Conservation (phyloP, 2,888 invertebrate species). For the Charanyca ferruginea region DNA sequence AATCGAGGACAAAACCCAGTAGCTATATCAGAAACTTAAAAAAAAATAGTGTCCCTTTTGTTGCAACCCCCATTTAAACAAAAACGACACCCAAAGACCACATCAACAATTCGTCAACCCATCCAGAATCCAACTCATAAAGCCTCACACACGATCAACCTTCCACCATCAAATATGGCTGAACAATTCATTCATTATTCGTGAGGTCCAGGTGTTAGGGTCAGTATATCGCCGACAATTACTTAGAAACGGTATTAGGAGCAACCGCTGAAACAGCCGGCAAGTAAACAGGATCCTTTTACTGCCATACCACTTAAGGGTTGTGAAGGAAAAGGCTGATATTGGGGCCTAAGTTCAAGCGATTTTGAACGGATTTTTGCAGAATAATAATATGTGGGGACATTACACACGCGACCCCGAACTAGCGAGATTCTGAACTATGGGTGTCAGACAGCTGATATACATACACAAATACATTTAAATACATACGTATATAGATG, state of each 20-base stretch:
- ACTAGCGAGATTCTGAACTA: too few relatives aligned
- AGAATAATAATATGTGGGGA: too few relatives aligned
- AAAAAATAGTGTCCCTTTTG: too few relatives aligned
- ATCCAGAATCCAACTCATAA: constrained; percentile 26
- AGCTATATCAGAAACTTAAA: too few relatives aligned
- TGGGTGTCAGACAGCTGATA: too few relatives aligned
- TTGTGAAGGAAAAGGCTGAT: constrained; percentile 66
- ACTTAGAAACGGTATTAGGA: constrained; percentile 77
- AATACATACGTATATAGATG: too few relatives aligned
- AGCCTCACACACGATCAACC: constrained; percentile 30
- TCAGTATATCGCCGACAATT: constrained; percentile 74
- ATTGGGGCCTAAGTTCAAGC: constrained; percentile 40
- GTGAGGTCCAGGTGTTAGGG: constrained; percentile 68
- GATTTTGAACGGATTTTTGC: not conserved
- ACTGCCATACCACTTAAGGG: constrained; percentile 74
- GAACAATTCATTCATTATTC: constrained; percentile 70
- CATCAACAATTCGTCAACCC: constrained; percentile 33
- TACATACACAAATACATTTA: too few relatives aligned
- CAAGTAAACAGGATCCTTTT: constrained; percentile 80
- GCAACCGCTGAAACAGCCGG: constrained; percentile 63
- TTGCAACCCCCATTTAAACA: not conserved
- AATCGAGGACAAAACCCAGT: too few relatives aligned
- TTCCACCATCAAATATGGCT: constrained; percentile 55
- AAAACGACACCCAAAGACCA: not conserved
- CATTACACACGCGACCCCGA: too few relatives aligned